phyloP scores from a whole-genome alignment of 2,113 vertebrate genomes.

The Cyprinodon brontotheroides region DNA sequence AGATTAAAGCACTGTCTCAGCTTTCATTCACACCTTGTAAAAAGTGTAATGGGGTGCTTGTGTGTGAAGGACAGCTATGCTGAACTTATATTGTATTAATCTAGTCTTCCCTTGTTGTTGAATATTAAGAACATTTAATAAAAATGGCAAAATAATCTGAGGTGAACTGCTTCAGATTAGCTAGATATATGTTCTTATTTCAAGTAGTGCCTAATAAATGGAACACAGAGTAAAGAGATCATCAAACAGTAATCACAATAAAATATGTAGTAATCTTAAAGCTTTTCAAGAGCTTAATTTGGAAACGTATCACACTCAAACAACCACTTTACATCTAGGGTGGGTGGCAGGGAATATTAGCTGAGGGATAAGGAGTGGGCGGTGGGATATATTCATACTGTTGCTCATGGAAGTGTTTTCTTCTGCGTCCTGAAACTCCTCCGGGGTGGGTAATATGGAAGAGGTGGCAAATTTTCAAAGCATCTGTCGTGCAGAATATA shows the following conservation, averaged over 20 bases:
- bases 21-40: background rate
- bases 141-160: background rate
- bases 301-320: constrained; percentile 15
- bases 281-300: background rate
- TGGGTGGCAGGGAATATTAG: background rate
- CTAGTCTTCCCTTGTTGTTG: no score
- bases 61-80: background rate
- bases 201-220: background rate
- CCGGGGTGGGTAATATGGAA: constrained; percentile 4
- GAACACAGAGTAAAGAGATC: background rate
- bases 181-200: background rate
- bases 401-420: constrained; percentile 42
- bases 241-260: no score
- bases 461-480: constrained; percentile 62
- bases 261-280: background rate
- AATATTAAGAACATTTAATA: background rate
- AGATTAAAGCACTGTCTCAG: background rate
- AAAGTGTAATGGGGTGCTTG: background rate
- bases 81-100: background rate
- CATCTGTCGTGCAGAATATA: constrained; percentile 70
- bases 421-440: constrained; percentile 30
- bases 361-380: background rate
- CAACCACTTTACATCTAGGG: constrained; percentile 4
- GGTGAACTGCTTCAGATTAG: no score
- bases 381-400: constrained; percentile 7